A percentile compares a stretch with the other conserved stretches of the same genome.
Evolutionary conservation across 1,140 invertebrate genomes (phyloP).

Genomic region (Drosophila ficusphila): DNA sequence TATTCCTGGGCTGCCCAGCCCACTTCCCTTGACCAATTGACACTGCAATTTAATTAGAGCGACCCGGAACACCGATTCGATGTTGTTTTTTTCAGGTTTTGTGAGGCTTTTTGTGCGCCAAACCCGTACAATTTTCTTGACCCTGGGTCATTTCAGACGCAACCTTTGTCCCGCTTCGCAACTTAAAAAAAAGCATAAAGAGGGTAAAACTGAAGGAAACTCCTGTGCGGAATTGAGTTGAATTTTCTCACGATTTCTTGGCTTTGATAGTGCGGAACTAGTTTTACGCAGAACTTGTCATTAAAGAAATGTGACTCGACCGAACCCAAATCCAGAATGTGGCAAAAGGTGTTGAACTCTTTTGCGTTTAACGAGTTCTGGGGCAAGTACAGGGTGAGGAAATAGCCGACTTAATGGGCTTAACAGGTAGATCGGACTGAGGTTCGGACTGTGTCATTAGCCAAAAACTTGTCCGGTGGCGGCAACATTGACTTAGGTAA

Average conservation of each 20-base stretch:
- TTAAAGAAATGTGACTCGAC: constrained; percentile 59
- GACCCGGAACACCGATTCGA: constrained; percentile 67
- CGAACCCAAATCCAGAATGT: constrained; percentile 26
- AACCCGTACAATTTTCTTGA: constrained; percentile 58
- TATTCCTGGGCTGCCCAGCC: constrained; percentile 6
- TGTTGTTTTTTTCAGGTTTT: constrained; percentile 71
- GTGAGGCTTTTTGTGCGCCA: constrained; percentile 33
- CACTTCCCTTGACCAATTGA: constrained; percentile 59
- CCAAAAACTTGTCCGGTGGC: constrained; percentile 38
- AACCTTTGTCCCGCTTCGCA: constrained; percentile 73
- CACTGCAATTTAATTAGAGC: constrained; percentile 80
- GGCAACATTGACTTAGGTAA: constrained; percentile 57
- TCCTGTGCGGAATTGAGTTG: constrained; percentile 60
- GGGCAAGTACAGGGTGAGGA: constrained; percentile 52
- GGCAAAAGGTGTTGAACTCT: constrained; percentile 72
- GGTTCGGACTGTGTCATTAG: constrained; percentile 57
- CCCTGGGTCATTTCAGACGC: constrained; percentile 59
- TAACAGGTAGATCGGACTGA: constrained; percentile 61
- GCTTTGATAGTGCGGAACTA: constrained; percentile 63
- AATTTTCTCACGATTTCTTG: constrained; percentile 80
- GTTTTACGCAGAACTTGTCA: constrained; percentile 75
- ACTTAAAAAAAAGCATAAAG: constrained; percentile 47
- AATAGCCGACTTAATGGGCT: constrained; percentile 47
- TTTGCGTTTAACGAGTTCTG: constrained; percentile 55
- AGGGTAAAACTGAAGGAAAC: constrained; percentile 31